Percentiles rank a stretch among this genome's conserved stretches.
Conservation (phyloP, 2,797 vertebrate genomes). For the Protosalanx chinensis region DNA sequence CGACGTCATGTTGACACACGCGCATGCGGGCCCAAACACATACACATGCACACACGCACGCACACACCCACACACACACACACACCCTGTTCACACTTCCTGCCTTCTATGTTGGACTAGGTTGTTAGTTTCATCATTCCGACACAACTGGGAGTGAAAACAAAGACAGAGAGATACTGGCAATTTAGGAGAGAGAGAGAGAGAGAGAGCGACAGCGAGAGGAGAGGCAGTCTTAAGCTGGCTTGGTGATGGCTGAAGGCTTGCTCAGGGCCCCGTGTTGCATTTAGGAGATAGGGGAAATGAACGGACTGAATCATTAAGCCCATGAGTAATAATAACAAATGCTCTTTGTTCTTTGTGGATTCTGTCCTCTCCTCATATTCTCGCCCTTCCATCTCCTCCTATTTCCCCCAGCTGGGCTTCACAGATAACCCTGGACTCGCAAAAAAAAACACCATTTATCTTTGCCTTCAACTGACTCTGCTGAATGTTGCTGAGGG, state of each 20-base stretch:
- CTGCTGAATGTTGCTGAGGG: conserved; percentile 36
- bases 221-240: conserved; percentile 20
- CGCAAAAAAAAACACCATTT: conserved; percentile 44
- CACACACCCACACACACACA: neutral
- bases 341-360: conserved; percentile 53
- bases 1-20: neutral
- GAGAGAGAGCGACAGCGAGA: neutral
- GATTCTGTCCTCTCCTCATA: conserved; percentile 23
- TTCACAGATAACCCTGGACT: conserved; percentile 52
- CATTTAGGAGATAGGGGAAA: conserved; percentile 46
- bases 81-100: no score
- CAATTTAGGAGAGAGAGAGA: neutral
- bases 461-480: conserved; percentile 49
- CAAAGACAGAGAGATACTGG: neutral
- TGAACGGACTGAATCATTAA: conserved; percentile 56
- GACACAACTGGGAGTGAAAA: neutral
- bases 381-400: conserved; percentile 26
- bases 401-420: conserved; percentile 46
- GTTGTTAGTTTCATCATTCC: neutral
- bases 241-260: conserved; percentile 51
- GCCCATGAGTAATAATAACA: conserved; percentile 60
- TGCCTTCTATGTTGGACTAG: neutral
- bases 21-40: no score
- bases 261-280: conserved; percentile 40
- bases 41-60: no score